These are phyloP conservation scores for Dynastes grantii DNA, from an alignment of 2,888 invertebrate species.

Conservation along the genomic window DNA sequence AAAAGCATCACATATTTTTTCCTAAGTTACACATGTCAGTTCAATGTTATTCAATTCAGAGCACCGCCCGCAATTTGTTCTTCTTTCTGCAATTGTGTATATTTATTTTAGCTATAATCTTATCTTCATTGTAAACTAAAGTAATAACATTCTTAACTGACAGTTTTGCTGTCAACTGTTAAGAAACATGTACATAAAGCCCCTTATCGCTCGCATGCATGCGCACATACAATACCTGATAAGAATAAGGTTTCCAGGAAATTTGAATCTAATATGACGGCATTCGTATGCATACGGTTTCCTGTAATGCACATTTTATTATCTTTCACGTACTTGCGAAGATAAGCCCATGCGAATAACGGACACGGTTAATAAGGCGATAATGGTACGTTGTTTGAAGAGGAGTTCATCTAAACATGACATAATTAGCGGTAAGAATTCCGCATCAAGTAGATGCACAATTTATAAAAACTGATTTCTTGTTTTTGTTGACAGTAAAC, in stretches of 20 bases:
- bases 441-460: too few species aligned
- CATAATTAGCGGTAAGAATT: too few species aligned
- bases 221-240: background rate
- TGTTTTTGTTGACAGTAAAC: too few species aligned
- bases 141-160: background rate
- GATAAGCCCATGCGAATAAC: background rate
- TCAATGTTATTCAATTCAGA: too few species aligned
- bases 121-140: conserved; percentile 9
- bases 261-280: conserved; percentile 4
- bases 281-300: background rate
- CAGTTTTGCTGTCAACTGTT: background rate
- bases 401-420: too few species aligned
- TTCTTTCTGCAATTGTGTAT: too few species aligned
- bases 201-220: background rate
- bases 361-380: background rate
- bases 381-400: too few species aligned
- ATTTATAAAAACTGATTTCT: too few species aligned
- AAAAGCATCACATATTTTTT: too few species aligned
- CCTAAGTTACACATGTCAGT: too few species aligned
- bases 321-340: background rate
- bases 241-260: background rate
- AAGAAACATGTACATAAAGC: background rate
- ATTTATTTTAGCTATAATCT: background rate
- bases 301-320: conserved; percentile 9
- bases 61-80: too few species aligned